Conservation (phyloP, 2,113 vertebrate species). For the Myotis lucifugus region DNA sequence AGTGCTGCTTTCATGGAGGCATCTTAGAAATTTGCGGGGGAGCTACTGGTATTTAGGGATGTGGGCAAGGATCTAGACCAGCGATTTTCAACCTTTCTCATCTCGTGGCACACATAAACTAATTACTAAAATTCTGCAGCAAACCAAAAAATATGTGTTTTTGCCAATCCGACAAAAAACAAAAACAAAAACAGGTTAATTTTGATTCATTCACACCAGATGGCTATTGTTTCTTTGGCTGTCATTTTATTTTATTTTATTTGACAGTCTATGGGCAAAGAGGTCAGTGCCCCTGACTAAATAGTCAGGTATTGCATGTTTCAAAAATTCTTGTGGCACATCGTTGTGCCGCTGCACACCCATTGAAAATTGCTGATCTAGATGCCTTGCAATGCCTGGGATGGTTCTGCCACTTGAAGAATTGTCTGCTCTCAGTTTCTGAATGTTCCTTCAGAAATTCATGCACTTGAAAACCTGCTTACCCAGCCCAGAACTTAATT, state of each 20-base stretch:
- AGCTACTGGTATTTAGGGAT: neutral
- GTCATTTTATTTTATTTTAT: neutral
- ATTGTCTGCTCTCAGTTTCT: neutral
- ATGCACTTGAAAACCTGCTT: neutral
- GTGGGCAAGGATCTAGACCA: neutral
- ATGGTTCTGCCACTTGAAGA: neutral
- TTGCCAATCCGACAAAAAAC: neutral
- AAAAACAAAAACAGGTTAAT: neutral
- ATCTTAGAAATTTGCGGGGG: neutral
- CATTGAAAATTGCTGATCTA: neutral
- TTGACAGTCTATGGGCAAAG: neutral
- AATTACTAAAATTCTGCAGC: neutral
- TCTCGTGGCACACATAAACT: neutral
- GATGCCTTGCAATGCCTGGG: neutral
- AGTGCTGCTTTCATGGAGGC: neutral
- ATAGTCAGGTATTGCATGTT: neutral
- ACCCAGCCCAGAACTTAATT: neutral
- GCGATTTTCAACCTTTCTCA: neutral
- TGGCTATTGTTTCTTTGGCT: neutral
- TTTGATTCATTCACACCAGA: neutral
- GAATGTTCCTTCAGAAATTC: conserved; percentile 23
- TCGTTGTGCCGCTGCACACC: neutral
- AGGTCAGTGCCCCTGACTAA: neutral
- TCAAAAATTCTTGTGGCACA: neutral
- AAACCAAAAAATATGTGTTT: neutral